A percentile compares a stretch with the other conserved stretches of the same genome.
These are phyloP conservation scores for Cryptus armator DNA, from an alignment of 2,888 invertebrate species.

Conservation along the genomic window DNA sequence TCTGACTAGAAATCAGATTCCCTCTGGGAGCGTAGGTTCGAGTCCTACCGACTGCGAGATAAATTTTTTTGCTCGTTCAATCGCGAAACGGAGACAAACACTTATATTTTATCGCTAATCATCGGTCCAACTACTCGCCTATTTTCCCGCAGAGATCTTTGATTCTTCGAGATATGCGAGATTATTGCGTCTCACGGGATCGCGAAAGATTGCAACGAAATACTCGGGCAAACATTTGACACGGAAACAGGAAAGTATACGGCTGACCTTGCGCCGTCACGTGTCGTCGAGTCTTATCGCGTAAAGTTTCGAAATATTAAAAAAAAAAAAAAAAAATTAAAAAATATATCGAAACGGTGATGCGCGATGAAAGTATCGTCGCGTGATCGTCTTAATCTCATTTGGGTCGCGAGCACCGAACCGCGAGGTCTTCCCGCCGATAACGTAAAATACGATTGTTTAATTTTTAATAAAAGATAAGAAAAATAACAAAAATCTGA, in stretches of 20 bases:
- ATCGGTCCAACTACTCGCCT: neutral
- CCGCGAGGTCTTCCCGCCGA: neutral
- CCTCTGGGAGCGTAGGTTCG: constrained; percentile 96
- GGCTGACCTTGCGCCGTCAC: constrained; percentile 29
- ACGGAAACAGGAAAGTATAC: constrained; percentile 25
- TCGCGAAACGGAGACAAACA: too few relatives aligned
- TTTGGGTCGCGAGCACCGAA: neutral
- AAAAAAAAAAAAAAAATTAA: neutral
- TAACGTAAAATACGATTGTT: constrained; percentile 6
- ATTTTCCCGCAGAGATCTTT: neutral
- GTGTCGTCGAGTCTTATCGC: constrained; percentile 16
- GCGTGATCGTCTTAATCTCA: constrained; percentile 34
- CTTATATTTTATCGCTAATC: too few relatives aligned
- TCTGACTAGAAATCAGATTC: constrained; percentile 96
- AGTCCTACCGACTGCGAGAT: constrained; percentile 93
- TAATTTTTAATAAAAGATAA: neutral
- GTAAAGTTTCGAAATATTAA: neutral
- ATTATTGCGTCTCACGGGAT: neutral
- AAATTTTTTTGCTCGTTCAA: constrained; percentile 27
- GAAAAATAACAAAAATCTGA: neutral
- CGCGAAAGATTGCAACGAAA: neutral
- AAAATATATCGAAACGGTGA: neutral
- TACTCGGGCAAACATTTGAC: neutral
- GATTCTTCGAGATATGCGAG: neutral
- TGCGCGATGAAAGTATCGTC: constrained; percentile 24